Percentiles rank a stretch among this genome's conserved stretches.
Evolutionary conservation across 2,113 vertebrate genomes (phyloP).

Genomic region (Vimba vimba): DNA sequence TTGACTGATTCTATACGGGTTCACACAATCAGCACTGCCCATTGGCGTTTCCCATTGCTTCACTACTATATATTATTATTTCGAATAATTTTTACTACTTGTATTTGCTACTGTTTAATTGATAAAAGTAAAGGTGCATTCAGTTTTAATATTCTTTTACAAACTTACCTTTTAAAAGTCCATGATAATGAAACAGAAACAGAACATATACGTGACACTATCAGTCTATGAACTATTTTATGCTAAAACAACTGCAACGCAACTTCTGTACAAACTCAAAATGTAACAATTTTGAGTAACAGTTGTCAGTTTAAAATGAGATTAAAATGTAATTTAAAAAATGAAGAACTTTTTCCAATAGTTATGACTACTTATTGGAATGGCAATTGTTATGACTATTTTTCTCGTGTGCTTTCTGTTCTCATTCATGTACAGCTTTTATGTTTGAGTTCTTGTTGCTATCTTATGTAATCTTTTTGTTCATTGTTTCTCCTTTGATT

Average conservation of each 20-base stretch:
- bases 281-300: neutral
- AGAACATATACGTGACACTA: too few species aligned
- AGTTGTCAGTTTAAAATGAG: too few species aligned
- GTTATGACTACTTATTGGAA: neutral
- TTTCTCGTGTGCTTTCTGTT: neutral
- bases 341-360: neutral
- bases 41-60: too few species aligned
- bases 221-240: neutral
- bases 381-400: neutral
- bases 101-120: too few species aligned
- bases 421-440: neutral
- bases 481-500: neutral
- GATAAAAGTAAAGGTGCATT: too few species aligned
- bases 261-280: neutral
- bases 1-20: too few species aligned
- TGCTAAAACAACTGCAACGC: neutral
- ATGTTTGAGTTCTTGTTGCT: neutral
- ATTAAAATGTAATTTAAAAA: neutral
- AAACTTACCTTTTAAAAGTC: too few species aligned
- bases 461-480: neutral
- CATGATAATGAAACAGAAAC: too few species aligned
- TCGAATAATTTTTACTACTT: too few species aligned
- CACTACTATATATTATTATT: too few species aligned
- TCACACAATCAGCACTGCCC: too few species aligned
- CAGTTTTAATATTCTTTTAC: too few species aligned